Percentiles rank a stretch among this genome's conserved stretches.
phyloP scores from a whole-genome alignment of 2,797 vertebrate species.

The Craterocephalus amniculus region DNA sequence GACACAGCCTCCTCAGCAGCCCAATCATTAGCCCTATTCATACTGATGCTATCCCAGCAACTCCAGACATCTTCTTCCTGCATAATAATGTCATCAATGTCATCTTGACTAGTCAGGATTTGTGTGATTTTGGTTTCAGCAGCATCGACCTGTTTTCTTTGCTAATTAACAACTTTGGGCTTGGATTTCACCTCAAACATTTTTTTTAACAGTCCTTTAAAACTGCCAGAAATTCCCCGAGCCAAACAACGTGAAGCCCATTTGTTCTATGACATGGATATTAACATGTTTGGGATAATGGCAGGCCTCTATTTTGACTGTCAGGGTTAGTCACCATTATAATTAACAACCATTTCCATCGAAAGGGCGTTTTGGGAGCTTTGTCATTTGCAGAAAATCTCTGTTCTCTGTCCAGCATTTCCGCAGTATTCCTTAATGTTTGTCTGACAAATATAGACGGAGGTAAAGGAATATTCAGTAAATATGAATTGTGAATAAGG shows the following conservation, averaged over 20 bases:
- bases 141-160: slow-evolving; percentile 3
- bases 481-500: slow-evolving; percentile 40
- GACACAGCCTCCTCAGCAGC: slow-evolving; percentile 25
- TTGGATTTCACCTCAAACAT: slow-evolving; percentile 14
- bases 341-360: slow-evolving; percentile 74
- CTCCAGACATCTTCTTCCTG: slow-evolving; percentile 34
- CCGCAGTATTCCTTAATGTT: slow-evolving; percentile 36
- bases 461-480: slow-evolving; percentile 25
- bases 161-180: slow-evolving; percentile 6
- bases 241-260: slow-evolving; percentile 42
- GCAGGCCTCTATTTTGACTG: slow-evolving; percentile 60
- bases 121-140: slow-evolving; percentile 14
- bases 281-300: slow-evolving; percentile 60
- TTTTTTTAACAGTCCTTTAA: slow-evolving; percentile 22
- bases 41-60: slow-evolving; percentile 34
- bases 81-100: slow-evolving; percentile 38
- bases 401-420: slow-evolving; percentile 50
- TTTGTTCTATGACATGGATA: slow-evolving; percentile 48
- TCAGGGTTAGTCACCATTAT: slow-evolving; percentile 61
- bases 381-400: slow-evolving; percentile 73
- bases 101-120: slow-evolving; percentile 19
- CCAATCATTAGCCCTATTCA: slow-evolving; percentile 52
- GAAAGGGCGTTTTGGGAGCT: slow-evolving; percentile 64
- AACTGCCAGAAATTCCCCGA: slow-evolving; percentile 22
- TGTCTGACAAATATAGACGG: slow-evolving; percentile 47